Evolutionary conservation across 2,888 invertebrate genomes (phyloP), one percentile per base, ranked within the genome.

Genomic region (Aspidiotus rigidus): DNA sequence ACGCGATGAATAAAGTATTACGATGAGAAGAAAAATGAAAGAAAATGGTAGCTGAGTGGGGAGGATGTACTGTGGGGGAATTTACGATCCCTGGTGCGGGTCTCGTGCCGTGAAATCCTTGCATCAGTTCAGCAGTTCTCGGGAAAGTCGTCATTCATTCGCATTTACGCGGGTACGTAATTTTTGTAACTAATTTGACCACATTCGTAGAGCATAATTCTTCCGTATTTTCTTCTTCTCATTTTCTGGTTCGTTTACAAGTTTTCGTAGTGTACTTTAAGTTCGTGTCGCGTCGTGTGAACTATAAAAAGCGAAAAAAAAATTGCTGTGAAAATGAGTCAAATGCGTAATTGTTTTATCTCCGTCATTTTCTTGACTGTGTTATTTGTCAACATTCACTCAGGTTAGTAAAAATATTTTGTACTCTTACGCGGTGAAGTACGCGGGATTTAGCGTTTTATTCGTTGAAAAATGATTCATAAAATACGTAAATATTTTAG

Each of bases 291-390:
- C 28, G 28, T 28, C 28, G 28, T 28, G 28, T 28, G 28, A 28
- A 1, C 5, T 28, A 3, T 28, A 28, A 28, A 28, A 28, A 28
- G 28, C 49, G 49, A 49, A 49, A 49, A n/a, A n/a, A 49, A 11
- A n/a, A n/a, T 62, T 62, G 16, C 44, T 53, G 16, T 63, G 15
- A 64, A 64, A 53, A 64, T 64, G 64, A 55, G 16, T 64, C 53
- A 55, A 39, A 53, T 62, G 62, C 53, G 15, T 62, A 62, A 53
- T 62, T 64, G n/a, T 55, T 15, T 64, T 53, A 55, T 64, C 55
- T 64, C 55, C 55, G 64, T 40, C 9, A 41, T 64, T 64, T 64
- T 64, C 64, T 53, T 54, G 16, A 54, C 56, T 54, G 64, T 64
- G 9, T 17, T 55, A 40, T 64, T 64, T 55, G 41, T 40, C 64